A percentile compares a stretch with the other conserved stretches of the same genome.
Conservation (phyloP, 2,113 vertebrate species). For the Nothoprocta perdicaria region DNA sequence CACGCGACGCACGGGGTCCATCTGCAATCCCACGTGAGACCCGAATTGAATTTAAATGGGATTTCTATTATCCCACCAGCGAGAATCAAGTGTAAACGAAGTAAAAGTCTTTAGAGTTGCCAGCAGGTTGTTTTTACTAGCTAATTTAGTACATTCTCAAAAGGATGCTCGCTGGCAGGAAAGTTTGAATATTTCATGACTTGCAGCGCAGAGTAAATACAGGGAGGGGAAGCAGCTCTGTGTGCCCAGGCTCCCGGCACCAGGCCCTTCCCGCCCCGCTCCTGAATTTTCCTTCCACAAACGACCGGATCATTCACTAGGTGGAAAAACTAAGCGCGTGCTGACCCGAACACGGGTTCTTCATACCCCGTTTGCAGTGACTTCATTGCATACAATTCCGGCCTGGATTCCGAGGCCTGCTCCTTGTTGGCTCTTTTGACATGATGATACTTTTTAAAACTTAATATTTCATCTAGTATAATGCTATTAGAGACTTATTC, state of each 20-base stretch:
- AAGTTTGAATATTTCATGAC: conserved; percentile 79
- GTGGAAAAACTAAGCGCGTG: background rate
- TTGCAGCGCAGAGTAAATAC: conserved; percentile 68
- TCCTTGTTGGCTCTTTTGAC: conserved; percentile 66
- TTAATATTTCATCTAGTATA: conserved; percentile 95
- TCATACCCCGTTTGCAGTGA: background rate
- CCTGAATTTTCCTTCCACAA: background rate
- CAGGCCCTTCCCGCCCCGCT: background rate
- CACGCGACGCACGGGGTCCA: conserved; percentile 92
- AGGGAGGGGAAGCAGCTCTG: conserved; percentile 71
- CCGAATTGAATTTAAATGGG: conserved; percentile 91
- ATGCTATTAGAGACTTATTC: conserved; percentile 97
- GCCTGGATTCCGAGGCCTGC: conserved; percentile 14
- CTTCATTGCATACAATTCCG: background rate
- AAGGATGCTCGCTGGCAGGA: conserved; percentile 76
- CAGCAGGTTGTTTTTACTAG: conserved; percentile 85
- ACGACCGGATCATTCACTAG: background rate
- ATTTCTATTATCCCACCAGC: conserved; percentile 85
- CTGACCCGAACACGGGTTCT: background rate
- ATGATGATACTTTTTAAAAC: conserved; percentile 82
- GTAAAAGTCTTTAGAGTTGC: conserved; percentile 86
- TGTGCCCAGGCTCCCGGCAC: too few relatives aligned
- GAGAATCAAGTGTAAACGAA: conserved; percentile 93
- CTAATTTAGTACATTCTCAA: conserved; percentile 84
- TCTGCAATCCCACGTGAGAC: conserved; percentile 94